Percentiles rank a stretch among this genome's conserved stretches.
phyloP scores from a whole-genome alignment of 2,888 invertebrate species.

The Trachelus troglodyta region DNA sequence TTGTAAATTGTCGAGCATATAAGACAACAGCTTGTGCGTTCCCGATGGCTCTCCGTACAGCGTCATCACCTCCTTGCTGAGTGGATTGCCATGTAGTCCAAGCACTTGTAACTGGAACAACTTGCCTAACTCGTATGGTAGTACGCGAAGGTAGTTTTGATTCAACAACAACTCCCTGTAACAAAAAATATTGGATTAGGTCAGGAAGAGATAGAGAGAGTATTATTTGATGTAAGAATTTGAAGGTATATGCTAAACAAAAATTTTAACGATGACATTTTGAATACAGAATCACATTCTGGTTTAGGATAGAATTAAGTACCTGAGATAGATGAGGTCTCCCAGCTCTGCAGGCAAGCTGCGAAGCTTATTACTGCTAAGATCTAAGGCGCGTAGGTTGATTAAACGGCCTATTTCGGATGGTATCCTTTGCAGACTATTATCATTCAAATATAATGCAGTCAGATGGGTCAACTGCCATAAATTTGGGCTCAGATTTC shows the following conservation, averaged over 20 bases:
- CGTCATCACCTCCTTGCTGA: constrained; percentile 91
- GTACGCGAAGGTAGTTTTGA: constrained; percentile 91
- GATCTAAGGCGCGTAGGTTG: constrained; percentile 89
- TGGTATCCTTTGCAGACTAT: constrained; percentile 91
- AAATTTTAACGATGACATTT: neutral
- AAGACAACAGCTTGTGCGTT: constrained; percentile 92
- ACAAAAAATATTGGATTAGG: constrained; percentile 39
- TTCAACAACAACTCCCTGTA: constrained; percentile 92
- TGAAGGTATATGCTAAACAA: too few relatives aligned
- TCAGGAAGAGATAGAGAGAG: too few relatives aligned
- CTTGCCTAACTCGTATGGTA: constrained; percentile 98
- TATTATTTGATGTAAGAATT: too few relatives aligned
- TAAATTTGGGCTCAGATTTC: constrained; percentile 91
- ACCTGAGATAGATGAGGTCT: constrained; percentile 95
- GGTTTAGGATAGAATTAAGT: constrained; percentile 28
- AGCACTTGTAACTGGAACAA: constrained; percentile 95
- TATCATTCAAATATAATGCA: constrained; percentile 95
- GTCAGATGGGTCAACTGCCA: constrained; percentile 94
- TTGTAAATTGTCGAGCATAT: constrained; percentile 95
- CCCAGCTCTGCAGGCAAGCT: constrained; percentile 96
- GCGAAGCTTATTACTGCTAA: constrained; percentile 94
- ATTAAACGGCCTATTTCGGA: constrained; percentile 88
- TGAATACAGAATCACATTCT: neutral
- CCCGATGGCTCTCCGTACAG: constrained; percentile 95
- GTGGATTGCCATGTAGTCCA: constrained; percentile 93